Conservation (phyloP, 2,888 invertebrate species). For the Ptychoptera contaminata region DNA sequence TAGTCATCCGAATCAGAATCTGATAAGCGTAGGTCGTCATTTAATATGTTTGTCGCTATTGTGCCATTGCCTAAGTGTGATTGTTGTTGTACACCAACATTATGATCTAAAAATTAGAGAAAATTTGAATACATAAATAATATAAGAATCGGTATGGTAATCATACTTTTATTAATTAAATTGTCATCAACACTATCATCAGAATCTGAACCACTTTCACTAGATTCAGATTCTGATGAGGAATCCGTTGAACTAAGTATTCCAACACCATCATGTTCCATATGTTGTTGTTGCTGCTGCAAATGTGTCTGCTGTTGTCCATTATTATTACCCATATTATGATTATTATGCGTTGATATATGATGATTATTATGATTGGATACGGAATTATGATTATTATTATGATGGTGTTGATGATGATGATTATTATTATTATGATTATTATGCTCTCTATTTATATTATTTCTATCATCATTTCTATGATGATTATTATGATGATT, state of each 20-base stretch:
- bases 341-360: background rate
- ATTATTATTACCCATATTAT: background rate
- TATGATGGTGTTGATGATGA: background rate
- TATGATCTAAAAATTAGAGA: too few species aligned
- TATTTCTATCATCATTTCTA: background rate
- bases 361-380: constrained; percentile 16
- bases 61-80: constrained; percentile 11
- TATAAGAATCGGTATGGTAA: too few species aligned
- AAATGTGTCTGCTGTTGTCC: constrained; percentile 13
- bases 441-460: background rate
- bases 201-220: constrained; percentile 28
- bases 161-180: background rate
- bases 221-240: constrained; percentile 28
- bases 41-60: constrained; percentile 50
- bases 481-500: background rate
- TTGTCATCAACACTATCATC: constrained; percentile 15
- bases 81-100: too few species aligned
- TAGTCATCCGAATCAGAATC: constrained; percentile 58
- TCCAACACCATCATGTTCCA: constrained; percentile 16
- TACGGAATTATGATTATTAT: constrained; percentile 9
- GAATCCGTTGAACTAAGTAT: constrained; percentile 26
- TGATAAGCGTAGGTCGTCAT: constrained; percentile 73
- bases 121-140: too few species aligned
- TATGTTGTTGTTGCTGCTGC: constrained; percentile 10
- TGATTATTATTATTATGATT: background rate